A percentile compares a stretch with the other conserved stretches of the same genome.
These are phyloP conservation scores for Chiroxiphia lanceolata DNA, from an alignment of 2,797 vertebrate species.

Conservation along the genomic window DNA sequence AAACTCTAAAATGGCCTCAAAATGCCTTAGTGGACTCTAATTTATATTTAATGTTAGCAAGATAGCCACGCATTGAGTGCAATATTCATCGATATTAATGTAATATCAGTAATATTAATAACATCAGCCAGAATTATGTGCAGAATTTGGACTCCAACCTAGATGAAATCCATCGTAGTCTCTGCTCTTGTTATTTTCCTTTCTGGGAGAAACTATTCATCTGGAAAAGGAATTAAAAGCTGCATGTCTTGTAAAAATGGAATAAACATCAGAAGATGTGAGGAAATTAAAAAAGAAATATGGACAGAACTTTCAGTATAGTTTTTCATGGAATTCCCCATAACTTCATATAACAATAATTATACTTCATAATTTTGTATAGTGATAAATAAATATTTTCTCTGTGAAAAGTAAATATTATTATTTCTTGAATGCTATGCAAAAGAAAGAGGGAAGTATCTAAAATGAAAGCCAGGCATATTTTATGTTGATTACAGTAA, in stretches of 20 bases:
- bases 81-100: background rate
- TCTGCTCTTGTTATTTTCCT: background rate
- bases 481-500: slow-evolving; percentile 55
- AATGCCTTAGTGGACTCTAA: background rate
- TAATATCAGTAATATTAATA: background rate
- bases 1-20: background rate
- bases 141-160: background rate
- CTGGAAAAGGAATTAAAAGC: slow-evolving; percentile 27
- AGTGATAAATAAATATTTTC: slow-evolving; percentile 14
- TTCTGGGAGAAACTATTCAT: background rate
- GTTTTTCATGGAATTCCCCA: background rate
- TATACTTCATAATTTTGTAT: background rate
- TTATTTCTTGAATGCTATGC: background rate
- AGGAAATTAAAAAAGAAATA: background rate
- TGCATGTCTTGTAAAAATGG: background rate
- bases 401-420: background rate
- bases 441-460: background rate
- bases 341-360: background rate
- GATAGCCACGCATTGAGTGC: background rate
- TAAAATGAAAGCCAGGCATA: slow-evolving; percentile 44
- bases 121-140: background rate
- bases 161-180: background rate
- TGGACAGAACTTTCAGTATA: background rate
- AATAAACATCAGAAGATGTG: background rate
- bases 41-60: background rate